Evolutionary conservation across 2,888 invertebrate species (phyloP).

Genomic region (Luffia ferchaultella): DNA sequence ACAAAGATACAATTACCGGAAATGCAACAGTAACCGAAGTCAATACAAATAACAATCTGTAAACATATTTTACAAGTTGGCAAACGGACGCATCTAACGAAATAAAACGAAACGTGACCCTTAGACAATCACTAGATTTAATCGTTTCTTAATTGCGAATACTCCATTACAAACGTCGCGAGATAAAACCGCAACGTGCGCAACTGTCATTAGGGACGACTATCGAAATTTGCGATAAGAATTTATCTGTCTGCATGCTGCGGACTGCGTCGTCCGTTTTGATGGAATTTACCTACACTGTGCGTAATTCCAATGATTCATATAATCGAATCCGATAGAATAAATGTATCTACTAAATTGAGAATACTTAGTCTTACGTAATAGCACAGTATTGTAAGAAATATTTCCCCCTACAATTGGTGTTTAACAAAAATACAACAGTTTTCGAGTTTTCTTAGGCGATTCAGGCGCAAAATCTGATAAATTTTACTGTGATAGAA

Average conservation of each 20-base stretch:
- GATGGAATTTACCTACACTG: slow-evolving; percentile 1
- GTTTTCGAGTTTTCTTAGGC: too few species aligned
- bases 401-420: too few species aligned
- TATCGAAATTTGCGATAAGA: slow-evolving; percentile 35
- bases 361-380: too few species aligned
- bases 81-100: background rate
- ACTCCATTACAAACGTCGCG: slow-evolving; percentile 38
- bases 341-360: background rate
- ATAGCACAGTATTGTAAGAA: too few species aligned
- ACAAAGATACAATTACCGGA: background rate
- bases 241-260: too few species aligned
- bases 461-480: too few species aligned
- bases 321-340: background rate
- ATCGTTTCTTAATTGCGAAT: slow-evolving; percentile 63
- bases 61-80: background rate
- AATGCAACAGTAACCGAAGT: background rate
- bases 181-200: slow-evolving; percentile 48
- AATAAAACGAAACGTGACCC: slow-evolving; percentile 41
- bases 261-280: background rate
- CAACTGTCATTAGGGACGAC: slow-evolving; percentile 26
- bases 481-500: too few species aligned
- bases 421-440: too few species aligned
- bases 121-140: slow-evolving; percentile 25
- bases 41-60: background rate
- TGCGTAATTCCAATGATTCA: background rate